Evolutionary conservation across 2,113 vertebrate genomes (phyloP).

Genomic region (Eublepharis macularius): DNA sequence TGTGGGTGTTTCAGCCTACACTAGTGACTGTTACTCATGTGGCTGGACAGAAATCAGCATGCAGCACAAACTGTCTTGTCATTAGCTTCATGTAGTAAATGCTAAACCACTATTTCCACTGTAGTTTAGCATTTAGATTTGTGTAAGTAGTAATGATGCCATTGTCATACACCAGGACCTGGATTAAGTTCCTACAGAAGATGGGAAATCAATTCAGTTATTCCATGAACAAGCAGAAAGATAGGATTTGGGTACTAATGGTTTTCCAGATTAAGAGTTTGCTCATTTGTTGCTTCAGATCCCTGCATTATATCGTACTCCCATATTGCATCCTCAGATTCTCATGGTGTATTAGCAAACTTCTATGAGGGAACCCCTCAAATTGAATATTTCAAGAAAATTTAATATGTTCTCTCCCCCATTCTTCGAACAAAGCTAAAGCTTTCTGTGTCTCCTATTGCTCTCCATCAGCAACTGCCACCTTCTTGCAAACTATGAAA

Average conservation of each 20-base stretch:
- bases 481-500: background rate
- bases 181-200: background rate
- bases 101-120: background rate
- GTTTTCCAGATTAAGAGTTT: background rate
- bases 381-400: background rate
- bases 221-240: background rate
- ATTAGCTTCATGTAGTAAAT: background rate
- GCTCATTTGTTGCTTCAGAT: background rate
- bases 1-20: background rate
- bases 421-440: background rate
- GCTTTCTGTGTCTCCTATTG: constrained; percentile 1
- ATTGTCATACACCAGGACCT: background rate
- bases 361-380: background rate
- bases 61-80: background rate
- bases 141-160: background rate
- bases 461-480: background rate
- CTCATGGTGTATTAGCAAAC: background rate
- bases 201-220: background rate
- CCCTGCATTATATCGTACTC: background rate
- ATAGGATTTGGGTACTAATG: too few relatives aligned
- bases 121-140: background rate
- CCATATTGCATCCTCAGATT: background rate
- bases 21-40: background rate
- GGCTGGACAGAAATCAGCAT: too few relatives aligned
- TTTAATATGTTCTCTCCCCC: background rate